A percentile compares a stretch with the other conserved stretches of the same genome.
Evolutionary conservation across 2,113 vertebrate genomes (phyloP).

Genomic region (Paradoxurus hermaphroditus): DNA sequence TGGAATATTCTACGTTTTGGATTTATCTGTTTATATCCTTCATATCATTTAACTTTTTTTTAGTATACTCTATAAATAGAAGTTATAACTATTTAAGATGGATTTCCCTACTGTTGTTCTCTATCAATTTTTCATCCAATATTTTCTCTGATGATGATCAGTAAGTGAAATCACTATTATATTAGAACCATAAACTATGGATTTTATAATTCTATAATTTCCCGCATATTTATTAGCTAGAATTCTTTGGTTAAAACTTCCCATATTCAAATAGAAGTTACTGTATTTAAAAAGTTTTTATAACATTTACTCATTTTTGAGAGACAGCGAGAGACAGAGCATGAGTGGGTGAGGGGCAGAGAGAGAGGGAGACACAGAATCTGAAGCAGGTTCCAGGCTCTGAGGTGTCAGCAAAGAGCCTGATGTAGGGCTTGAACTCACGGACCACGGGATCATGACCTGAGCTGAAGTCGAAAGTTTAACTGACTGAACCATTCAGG

Average conservation of each 20-base stretch:
- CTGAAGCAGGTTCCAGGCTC: no score
- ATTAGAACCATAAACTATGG: background rate
- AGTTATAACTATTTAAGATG: background rate
- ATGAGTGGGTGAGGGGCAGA: no score
- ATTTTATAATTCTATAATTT: background rate
- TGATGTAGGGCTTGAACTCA: no score
- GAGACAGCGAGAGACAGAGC: no score
- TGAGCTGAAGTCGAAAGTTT: no score
- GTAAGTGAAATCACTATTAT: background rate
- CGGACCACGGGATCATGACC: no score
- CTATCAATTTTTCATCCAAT: background rate
- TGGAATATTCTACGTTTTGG: background rate
- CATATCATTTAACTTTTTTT: background rate
- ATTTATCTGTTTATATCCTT: background rate
- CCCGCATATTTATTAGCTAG: background rate
- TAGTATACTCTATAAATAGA: background rate
- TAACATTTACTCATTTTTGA: no score
- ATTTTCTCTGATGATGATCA: background rate
- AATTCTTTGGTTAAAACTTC: background rate
- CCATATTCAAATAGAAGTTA: background rate
- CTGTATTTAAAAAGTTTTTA: background rate
- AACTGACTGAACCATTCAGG: no score
- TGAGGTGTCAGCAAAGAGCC: no score
- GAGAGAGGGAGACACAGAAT: no score
- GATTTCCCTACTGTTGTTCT: background rate